Conservation (phyloP, 1,140 invertebrate genomes). For the Meloidogyne floridensis region DNA sequence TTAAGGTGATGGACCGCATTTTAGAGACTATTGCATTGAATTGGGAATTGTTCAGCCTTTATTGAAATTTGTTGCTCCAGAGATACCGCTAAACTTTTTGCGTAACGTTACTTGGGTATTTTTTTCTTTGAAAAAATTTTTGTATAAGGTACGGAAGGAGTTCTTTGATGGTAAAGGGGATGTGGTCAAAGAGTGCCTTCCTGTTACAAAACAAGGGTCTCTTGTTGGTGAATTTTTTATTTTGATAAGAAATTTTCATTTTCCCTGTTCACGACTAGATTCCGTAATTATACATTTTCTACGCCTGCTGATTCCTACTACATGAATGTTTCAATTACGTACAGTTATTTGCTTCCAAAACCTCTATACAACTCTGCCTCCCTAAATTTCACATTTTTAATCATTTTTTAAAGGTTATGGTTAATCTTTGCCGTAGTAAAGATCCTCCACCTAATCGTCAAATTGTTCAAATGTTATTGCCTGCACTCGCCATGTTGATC, state of each 20-base stretch:
- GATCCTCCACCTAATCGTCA: conserved; percentile 75
- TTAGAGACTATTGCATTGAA: conserved; percentile 88
- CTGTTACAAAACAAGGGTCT: too few species aligned
- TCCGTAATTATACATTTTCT: too few species aligned
- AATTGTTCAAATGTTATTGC: conserved; percentile 78
- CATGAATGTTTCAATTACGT: too few species aligned
- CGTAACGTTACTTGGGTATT: conserved; percentile 93
- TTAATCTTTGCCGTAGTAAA: conserved; percentile 93
- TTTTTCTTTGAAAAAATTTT: neutral
- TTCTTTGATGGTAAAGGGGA: too few species aligned
- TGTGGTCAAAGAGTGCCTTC: neutral
- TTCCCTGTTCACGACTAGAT: too few species aligned
- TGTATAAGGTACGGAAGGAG: too few species aligned
- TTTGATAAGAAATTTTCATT: neutral
- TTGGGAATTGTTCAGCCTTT: conserved; percentile 85
- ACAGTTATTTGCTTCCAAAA: too few species aligned
- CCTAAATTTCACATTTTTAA: too few species aligned
- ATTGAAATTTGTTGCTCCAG: conserved; percentile 85
- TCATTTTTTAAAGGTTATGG: conserved; percentile 70
- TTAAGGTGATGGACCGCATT: conserved; percentile 84
- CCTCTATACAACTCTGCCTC: too few species aligned
- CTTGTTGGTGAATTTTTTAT: too few species aligned
- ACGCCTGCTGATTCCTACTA: too few species aligned
- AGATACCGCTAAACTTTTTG: conserved; percentile 87
- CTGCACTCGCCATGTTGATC: conserved; percentile 88